Percentiles rank a stretch among this genome's conserved stretches.
Evolutionary conservation across 2,888 invertebrate genomes (phyloP).

Genomic region (Alitta virens): DNA sequence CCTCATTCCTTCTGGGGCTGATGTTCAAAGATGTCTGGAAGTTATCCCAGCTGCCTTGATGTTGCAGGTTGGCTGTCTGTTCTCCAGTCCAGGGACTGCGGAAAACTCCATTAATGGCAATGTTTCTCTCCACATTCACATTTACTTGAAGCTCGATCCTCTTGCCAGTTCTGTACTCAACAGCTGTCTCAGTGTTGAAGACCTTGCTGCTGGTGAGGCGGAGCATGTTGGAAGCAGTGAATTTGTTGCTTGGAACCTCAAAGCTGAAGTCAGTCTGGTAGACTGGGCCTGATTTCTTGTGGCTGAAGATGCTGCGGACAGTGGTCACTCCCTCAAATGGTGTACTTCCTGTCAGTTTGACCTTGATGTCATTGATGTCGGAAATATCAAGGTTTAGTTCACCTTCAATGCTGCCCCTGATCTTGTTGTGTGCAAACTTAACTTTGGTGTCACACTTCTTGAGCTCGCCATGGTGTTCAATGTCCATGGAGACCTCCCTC

Average conservation of each 20-base stretch:
- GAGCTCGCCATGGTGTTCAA: neutral
- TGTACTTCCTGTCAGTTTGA: constrained; percentile 5
- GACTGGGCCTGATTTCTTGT: constrained; percentile 4
- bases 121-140: neutral
- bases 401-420: neutral
- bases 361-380: constrained; percentile 20
- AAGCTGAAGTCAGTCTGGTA: neutral
- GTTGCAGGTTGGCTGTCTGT: no score
- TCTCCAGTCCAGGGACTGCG: constrained; percentile 1
- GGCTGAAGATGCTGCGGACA: constrained; percentile 1
- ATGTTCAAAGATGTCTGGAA: constrained; percentile 2
- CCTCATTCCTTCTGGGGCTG: neutral
- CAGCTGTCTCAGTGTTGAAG: neutral
- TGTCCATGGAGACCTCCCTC: neutral
- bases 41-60: no score
- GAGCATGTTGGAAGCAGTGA: constrained; percentile 1
- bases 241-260: constrained; percentile 13
- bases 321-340: constrained; percentile 3
- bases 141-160: constrained; percentile 3
- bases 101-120: neutral
- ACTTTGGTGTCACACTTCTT: neutral
- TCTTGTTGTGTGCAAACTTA: neutral
- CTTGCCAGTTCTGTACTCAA: constrained; percentile 5
- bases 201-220: no score
- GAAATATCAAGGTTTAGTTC: constrained; percentile 4